These are phyloP conservation scores for Carabus problematicus DNA, from an alignment of 2,888 invertebrate species.

Conservation along the genomic window DNA sequence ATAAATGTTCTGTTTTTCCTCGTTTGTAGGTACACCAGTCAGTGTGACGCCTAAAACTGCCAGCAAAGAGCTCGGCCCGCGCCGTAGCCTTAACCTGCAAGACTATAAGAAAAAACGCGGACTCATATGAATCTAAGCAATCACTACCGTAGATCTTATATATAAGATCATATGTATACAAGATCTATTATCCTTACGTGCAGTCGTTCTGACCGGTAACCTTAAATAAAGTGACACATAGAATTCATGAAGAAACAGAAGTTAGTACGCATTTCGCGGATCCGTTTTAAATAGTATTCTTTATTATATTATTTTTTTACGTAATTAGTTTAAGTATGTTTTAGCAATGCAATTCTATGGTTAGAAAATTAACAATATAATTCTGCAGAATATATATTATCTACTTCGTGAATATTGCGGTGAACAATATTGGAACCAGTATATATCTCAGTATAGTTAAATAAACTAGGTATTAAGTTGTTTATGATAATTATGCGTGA, in stretches of 20 bases:
- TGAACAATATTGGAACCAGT: too few relatives aligned
- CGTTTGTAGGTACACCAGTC: constrained; percentile 70
- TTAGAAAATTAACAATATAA: too few relatives aligned
- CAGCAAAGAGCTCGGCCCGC: constrained; percentile 81
- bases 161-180: constrained; percentile 20
- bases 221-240: neutral
- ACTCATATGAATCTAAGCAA: constrained; percentile 65
- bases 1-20: constrained; percentile 43
- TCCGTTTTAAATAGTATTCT: constrained; percentile 20
- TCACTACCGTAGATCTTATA: too few relatives aligned
- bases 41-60: constrained; percentile 78
- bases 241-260: constrained; percentile 1
- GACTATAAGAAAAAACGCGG: constrained; percentile 94
- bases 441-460: too few relatives aligned
- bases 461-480: too few relatives aligned
- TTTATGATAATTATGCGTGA: too few relatives aligned
- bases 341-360: too few relatives aligned
- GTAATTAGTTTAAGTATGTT: too few relatives aligned
- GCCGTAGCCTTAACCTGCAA: constrained; percentile 85
- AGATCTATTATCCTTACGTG: neutral
- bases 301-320: neutral
- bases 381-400: too few relatives aligned
- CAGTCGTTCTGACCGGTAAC: too few relatives aligned
- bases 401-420: too few relatives aligned
- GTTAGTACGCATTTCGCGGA: constrained; percentile 26